Percentiles rank a stretch among this genome's conserved stretches.
Evolutionary conservation across 2,888 invertebrate genomes (phyloP).

Genomic region (Epinotia demarniana): DNA sequence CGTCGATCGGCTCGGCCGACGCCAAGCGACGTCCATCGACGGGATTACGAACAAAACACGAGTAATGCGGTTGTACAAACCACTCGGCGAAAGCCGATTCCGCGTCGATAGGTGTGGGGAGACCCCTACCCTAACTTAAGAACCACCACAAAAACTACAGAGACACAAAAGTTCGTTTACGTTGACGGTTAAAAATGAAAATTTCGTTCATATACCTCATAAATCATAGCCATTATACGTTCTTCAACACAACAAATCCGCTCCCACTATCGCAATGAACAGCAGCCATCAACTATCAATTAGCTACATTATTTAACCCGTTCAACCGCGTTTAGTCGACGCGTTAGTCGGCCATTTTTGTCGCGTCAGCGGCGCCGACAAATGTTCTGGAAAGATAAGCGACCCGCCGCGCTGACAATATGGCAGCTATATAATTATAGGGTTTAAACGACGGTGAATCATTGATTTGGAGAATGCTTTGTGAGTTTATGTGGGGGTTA

Average conservation of each 20-base stretch:
- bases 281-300: conserved; percentile 41
- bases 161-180: no score
- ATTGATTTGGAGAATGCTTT: conserved; percentile 33
- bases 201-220: no score
- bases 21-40: no score
- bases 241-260: neutral
- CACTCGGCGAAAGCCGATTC: no score
- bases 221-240: no score
- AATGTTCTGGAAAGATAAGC: conserved; percentile 70
- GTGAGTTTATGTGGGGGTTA: conserved; percentile 14
- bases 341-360: conserved; percentile 57
- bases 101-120: no score
- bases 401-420: conserved; percentile 37
- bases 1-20: no score
- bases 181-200: no score
- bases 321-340: conserved; percentile 13
- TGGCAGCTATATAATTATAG: conserved; percentile 44
- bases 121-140: no score
- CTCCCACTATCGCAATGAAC: conserved; percentile 1
- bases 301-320: conserved; percentile 40
- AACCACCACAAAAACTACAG: no score
- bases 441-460: conserved; percentile 34
- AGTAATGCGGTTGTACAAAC: no score
- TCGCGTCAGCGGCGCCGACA: conserved; percentile 61
- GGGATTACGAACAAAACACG: no score